These are phyloP conservation scores for Bradynema listronoti DNA, from an alignment of 1,140 invertebrate species.

Conservation along the genomic window DNA sequence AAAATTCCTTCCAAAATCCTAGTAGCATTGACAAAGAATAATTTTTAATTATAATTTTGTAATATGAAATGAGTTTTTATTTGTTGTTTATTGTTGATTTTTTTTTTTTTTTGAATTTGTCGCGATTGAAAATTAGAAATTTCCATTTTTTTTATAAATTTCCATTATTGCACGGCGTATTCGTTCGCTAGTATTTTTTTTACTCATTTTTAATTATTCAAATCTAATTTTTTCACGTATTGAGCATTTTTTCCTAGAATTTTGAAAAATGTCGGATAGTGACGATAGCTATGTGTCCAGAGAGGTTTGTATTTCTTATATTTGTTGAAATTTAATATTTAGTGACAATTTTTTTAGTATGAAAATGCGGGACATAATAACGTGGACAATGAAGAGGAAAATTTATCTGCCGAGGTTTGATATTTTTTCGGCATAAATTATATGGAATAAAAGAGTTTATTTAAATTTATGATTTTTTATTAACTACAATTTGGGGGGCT, in stretches of 20 bases:
- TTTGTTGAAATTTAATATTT: not conserved
- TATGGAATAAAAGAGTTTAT: not conserved
- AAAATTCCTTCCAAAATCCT: too few relatives aligned
- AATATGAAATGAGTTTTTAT: too few relatives aligned
- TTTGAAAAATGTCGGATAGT: constrained; percentile 12
- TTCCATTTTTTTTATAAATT: not conserved
- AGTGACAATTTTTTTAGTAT: not conserved
- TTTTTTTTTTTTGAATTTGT: not conserved
- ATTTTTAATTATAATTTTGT: too few relatives aligned
- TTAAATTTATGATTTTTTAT: not conserved
- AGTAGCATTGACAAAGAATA: too few relatives aligned
- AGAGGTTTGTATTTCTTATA: not conserved
- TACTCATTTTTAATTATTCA: not conserved
- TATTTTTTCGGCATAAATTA: not conserved
- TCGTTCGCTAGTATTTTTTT: not conserved
- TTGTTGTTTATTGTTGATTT: not conserved
- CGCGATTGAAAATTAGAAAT: too few relatives aligned
- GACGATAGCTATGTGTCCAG: constrained; percentile 14
- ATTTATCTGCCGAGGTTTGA: not conserved
- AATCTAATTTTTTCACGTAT: not conserved
- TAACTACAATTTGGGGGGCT: not conserved
- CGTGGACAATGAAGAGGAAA: not conserved
- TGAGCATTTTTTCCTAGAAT: not conserved
- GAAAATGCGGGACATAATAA: not conserved
- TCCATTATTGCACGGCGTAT: not conserved